phyloP scores from a whole-genome alignment of 2,797 vertebrate genomes.

The Tadarida brasiliensis region DNA sequence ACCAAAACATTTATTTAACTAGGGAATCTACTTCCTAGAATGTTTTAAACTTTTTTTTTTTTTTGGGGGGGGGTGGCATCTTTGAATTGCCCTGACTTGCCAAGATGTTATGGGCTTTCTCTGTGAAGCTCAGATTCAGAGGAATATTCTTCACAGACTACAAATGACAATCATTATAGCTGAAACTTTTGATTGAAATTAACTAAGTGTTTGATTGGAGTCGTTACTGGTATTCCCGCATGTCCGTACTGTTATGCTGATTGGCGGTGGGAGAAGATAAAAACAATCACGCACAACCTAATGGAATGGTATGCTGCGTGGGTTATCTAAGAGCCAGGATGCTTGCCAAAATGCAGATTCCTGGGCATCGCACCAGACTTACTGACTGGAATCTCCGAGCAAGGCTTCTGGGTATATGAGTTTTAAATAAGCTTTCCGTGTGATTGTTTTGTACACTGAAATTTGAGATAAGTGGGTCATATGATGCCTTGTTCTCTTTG shows the following conservation, averaged over 20 bases:
- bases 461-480: background rate
- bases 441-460: background rate
- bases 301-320: background rate
- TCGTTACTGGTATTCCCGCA: background rate
- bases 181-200: background rate
- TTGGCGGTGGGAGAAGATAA: background rate
- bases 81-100: background rate
- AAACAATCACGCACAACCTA: background rate
- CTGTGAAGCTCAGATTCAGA: background rate
- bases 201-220: background rate
- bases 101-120: background rate
- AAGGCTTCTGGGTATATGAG: background rate
- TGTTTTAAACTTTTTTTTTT: background rate
- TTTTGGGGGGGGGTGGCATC: accelerated
- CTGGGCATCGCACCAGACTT: background rate
- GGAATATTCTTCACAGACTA: background rate
- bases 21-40: background rate
- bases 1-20: background rate
- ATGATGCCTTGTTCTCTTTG: background rate
- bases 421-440: background rate
- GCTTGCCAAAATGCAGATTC: background rate
- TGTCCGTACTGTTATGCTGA: background rate
- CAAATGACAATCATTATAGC: background rate
- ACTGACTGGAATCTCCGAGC: background rate
- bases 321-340: background rate